These are phyloP conservation scores for Xestia ashworthii DNA, from an alignment of 2,888 invertebrate species.

Conservation along the genomic window DNA sequence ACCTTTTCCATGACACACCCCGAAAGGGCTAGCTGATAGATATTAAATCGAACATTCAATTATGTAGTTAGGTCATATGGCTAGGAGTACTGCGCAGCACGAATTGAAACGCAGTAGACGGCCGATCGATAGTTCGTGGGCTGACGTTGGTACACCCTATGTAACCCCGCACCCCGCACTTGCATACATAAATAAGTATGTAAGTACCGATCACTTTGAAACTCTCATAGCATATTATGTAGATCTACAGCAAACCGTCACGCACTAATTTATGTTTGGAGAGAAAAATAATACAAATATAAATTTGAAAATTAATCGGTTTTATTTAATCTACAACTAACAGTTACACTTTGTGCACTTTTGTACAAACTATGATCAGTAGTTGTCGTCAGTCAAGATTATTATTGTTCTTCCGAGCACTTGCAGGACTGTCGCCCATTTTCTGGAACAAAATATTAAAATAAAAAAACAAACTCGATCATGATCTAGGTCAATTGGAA, in stretches of 20 bases:
- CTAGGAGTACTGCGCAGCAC: slow-evolving; percentile 36
- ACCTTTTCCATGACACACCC: not conserved
- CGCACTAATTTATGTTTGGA: not conserved
- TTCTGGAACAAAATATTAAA: slow-evolving; percentile 71
- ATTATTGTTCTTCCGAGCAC: slow-evolving; percentile 68
- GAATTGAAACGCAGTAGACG: slow-evolving; percentile 35
- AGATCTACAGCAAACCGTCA: not conserved
- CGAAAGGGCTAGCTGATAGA: not conserved
- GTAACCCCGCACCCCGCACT: not conserved
- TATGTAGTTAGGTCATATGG: no score
- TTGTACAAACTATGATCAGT: slow-evolving; percentile 27
- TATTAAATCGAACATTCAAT: slow-evolving; percentile 10
- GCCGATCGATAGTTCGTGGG: slow-evolving; percentile 37
- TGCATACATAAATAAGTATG: not conserved
- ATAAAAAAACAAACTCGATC: not conserved
- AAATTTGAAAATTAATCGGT: not conserved
- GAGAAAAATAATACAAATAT: slow-evolving; percentile 7
- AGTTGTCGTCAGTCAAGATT: slow-evolving; percentile 43
- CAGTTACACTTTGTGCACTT: slow-evolving; percentile 11
- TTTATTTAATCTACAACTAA: slow-evolving; percentile 38
- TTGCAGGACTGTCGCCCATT: slow-evolving; percentile 65
- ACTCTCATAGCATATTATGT: not conserved
- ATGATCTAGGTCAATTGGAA: slow-evolving; percentile 7
- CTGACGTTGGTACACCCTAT: not conserved
- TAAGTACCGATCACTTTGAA: not conserved